Evolutionary conservation across 2,113 vertebrate species (phyloP), one percentile per base, ranked within the genome.

Genomic region (Nyctereutes procyonoides): DNA sequence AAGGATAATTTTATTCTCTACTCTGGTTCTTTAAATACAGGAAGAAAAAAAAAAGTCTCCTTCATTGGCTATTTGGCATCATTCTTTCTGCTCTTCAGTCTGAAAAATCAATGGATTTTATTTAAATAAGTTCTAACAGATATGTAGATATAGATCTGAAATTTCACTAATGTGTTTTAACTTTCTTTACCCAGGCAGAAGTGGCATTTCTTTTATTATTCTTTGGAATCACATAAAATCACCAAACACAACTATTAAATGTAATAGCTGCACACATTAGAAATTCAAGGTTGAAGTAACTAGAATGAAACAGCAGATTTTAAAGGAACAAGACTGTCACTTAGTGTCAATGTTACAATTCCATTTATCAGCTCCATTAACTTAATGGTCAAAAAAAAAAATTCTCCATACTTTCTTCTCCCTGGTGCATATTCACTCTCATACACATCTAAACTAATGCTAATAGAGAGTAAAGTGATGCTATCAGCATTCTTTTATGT

Each of bases 361-460:
- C 91, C 73, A 97, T 98, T 98, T 98, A 96, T 97, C 95, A 97
- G 94, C 92, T 93, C 87, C 93, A 98, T 97, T 98, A 98, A 98
- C 60, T 97, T 98, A 97, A 98, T 77, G 96, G 77, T 95, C 5
- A 96, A 88, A 97, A 81, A 96, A 15, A 97, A 71, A 89, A 19
- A 43, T 67, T 90, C 19, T 73, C 51, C 28, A 12, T 35, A 9
- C 43, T 95, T 96, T 55, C 48, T 80, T 90, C 90, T 98, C 92
- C 73, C 67, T 56, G 85, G 89, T 90, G 86, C 35, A 55, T 38
- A 80, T 80, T 43, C 4, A 0, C 43, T 79, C 17, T 8, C 1
- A 20, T 16, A 91, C 58, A 82, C 80, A 85, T 89, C 83, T 88
- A 95, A 96, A 93, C n/a, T 62, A 67, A 83, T 87, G 88, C 71